Percentiles rank a stretch among this genome's conserved stretches.
Conservation (phyloP, 2,888 invertebrate species). For the Zeuzera pyrina region DNA sequence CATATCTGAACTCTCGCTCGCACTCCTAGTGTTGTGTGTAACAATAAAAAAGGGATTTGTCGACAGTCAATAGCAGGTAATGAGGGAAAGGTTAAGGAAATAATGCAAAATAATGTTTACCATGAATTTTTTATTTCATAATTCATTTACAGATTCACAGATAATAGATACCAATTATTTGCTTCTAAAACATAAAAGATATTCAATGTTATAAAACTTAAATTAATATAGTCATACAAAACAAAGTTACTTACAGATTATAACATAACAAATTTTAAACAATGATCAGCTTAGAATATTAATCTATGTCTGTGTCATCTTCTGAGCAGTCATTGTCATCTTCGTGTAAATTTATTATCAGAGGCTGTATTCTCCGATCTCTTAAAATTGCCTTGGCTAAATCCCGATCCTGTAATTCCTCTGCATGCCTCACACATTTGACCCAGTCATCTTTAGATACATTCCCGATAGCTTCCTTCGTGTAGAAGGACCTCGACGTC, state of each 20-base stretch:
- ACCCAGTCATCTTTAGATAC: slow-evolving; percentile 2
- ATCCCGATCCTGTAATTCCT: not conserved
- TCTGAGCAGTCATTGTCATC: not conserved
- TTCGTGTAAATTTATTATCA: no score
- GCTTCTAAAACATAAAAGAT: no score
- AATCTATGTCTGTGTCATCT: not conserved
- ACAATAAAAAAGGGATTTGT: not conserved
- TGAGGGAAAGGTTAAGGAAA: no score
- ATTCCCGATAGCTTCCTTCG: not conserved
- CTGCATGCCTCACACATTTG: slow-evolving; percentile 4
- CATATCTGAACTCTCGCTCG: not conserved
- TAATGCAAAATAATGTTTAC: no score
- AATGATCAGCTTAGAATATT: not conserved
- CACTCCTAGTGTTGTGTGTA: not conserved
- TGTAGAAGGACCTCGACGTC: not conserved
- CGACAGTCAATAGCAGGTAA: not conserved
- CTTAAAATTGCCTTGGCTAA: not conserved
- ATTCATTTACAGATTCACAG: no score
- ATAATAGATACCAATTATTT: no score
- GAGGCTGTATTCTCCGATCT: not conserved
- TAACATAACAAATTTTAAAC: not conserved
- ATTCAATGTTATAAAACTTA: no score
- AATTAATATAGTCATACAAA: no score
- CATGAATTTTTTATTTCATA: no score
- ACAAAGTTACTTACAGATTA: not conserved